Evolutionary conservation across 2,888 invertebrate genomes (phyloP).

Genomic region (Hipparchia semele): DNA sequence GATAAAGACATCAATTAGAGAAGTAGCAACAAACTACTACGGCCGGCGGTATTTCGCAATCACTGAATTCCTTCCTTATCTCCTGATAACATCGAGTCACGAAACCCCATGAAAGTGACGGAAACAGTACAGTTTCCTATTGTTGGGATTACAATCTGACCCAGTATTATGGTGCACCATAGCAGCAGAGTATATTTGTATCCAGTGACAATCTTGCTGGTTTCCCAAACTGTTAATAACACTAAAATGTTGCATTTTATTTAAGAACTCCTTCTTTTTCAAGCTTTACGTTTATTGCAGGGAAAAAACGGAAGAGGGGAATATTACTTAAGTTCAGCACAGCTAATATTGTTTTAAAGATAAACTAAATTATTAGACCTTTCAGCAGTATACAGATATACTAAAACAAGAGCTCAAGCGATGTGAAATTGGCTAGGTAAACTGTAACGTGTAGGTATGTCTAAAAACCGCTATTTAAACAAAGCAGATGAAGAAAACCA

Average conservation of each 20-base stretch:
- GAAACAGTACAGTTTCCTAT: conserved; percentile 21
- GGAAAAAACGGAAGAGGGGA: too few species aligned
- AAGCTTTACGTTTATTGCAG: too few species aligned
- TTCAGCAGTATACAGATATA: too few species aligned
- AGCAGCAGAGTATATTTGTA: neutral
- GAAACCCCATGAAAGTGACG: conserved; percentile 25
- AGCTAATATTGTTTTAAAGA: too few species aligned
- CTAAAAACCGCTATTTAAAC: too few species aligned
- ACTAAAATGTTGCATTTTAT: conserved; percentile 13
- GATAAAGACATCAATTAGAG: conserved; percentile 19
- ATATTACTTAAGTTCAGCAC: too few species aligned
- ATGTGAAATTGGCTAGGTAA: too few species aligned
- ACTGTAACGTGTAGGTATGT: too few species aligned
- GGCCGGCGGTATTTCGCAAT: conserved; percentile 8
- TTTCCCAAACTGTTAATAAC: conserved; percentile 17
- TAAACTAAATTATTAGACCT: too few species aligned
- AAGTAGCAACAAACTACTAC: conserved; percentile 19
- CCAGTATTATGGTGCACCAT: neutral
- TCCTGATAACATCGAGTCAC: conserved; percentile 29
- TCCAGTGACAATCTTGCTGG: conserved; percentile 21
- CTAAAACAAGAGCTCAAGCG: too few species aligned
- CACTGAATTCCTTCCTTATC: conserved; percentile 23
- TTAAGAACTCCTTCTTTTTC: too few species aligned
- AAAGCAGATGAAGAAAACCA: too few species aligned
- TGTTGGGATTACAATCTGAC: conserved; percentile 27